Conservation (phyloP, 2,113 vertebrate species). For the Gymnarchus niloticus region DNA sequence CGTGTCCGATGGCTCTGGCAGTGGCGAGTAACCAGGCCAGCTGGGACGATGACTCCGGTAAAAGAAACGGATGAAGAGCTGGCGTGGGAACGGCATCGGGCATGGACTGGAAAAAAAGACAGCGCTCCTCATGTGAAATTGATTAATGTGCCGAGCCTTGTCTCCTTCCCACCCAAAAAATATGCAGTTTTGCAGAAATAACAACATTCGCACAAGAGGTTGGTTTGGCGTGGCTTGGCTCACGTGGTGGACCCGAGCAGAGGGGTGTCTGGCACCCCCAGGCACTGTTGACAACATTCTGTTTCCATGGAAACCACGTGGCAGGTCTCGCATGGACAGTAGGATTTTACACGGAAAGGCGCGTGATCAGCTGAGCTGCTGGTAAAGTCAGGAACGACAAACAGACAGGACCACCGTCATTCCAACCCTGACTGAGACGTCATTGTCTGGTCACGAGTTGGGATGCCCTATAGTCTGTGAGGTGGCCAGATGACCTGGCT, state of each 20-base stretch:
- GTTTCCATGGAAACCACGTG: not conserved
- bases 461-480: not conserved
- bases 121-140: not conserved
- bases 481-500: not conserved
- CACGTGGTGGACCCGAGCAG: not conserved
- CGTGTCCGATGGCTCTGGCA: not conserved
- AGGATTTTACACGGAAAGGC: conserved; percentile 20
- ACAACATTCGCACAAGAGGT: not conserved
- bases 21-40: not conserved
- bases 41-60: not conserved
- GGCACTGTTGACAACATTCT: not conserved
- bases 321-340: not conserved
- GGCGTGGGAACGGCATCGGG: not conserved
- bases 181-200: not conserved
- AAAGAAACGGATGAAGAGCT: not conserved
- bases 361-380: conserved; percentile 11
- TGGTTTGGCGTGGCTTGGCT: not conserved
- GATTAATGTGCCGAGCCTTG: not conserved
- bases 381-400: conserved; percentile 14
- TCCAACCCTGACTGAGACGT: too few relatives aligned
- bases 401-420: not conserved
- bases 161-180: not conserved
- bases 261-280: not conserved
- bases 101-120: not conserved
- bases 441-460: not conserved